Base-by-base conservation (phyloP, 2,797 vertebrate species). In the Neosalanx taihuensis region DNA sequence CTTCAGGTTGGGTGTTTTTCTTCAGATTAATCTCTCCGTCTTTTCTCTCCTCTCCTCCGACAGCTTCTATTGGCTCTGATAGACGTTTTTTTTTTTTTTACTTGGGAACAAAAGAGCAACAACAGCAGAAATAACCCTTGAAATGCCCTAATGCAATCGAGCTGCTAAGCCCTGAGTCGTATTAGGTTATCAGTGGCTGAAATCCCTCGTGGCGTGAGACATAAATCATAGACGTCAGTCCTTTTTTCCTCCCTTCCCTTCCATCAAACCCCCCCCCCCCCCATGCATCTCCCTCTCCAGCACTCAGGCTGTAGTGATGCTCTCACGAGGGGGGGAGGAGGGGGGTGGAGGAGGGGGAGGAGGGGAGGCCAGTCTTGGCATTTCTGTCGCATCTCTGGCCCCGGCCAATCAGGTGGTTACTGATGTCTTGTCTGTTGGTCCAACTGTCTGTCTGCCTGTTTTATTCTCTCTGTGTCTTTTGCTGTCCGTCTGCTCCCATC, bases 161-260 rank as follows among this genome's bases (percentile, higher is more conserved):
- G 88, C 89, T 80, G 78, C 87, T 89, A 88, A 91, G 90, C 87
- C 87, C 86, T 79, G 79, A 81, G 79, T 89, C 83, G 81, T 89
- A 91, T 90, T 89, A 90, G 91, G 90, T 91, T 93, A 93, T 92
- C 89, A 84, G 86, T 86, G 82, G 84, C 83, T 90, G 81, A 89
- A 91, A 89, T 91, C 90, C 91, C 89, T 80, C 0, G 75, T 91
- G 88, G 90, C 80, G 61, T 81, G 82, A 84, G 82, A 88, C 89
- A 90, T 93, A 92, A 93, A 92, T 92, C 90, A 91, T 85, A 86
- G 72, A 75, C 51, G 86, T 87, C 92, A 90, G 85, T 72, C 83
- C 79, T 75, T 49, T 57, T 6, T 60, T 4, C 61, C 23, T 51
- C 15, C 2, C 23, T 30, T 33, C 17, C 41, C 72, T 49, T 49